Evolutionary conservation across 1,140 invertebrate species (phyloP), one percentile per base, ranked within the genome.

Genomic region (Eupeodes corollae): DNA sequence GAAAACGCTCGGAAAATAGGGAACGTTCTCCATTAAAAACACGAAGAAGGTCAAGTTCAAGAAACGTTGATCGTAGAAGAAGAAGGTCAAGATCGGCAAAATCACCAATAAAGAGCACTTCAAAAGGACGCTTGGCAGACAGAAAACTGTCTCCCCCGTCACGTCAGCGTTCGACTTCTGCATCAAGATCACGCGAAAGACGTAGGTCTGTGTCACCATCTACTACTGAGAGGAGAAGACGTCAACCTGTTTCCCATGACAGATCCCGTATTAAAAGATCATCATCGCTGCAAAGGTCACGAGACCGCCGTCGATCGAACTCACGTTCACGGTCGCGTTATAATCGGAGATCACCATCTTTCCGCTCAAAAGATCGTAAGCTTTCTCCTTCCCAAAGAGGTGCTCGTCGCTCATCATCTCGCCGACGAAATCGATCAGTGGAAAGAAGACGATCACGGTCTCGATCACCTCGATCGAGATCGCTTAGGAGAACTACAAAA

Each of bases 1-100:
- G 46, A 0, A 55, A 58, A 32, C 42, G 48, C 2, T 56, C 54
- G 1, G 21, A 35, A 30, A 42, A 43, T 12, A 32, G 35, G 14
- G 42, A 35, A 30, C 32, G 43, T 16, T 42, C 50, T 11, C 42
- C 46, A 18, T 37, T 13, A 19, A n/a, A n/a, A n/a, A n/a, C n/a
- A n/a, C n/a, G n/a, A n/a, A 42, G 16, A 45, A 12, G 19, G 13
- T 32, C 15, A 16, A 35, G 18, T 10, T 49, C 42, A 31, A n/a
- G 14, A 14, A 19, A 26, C 6, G 31, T 15, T 34, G 33, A 26
- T 26, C 21, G 21, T 5, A 26, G 21, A 8, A 26, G 21, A 26
- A 3, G 8, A 26, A 26, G 21, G 8, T 26, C 21, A 26, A 26
- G 3, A 8, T 26, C 21, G 8, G 8, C 3, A 26, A 26, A 26